Conservation (phyloP, 1,140 invertebrate species). For the Leptinotarsa defecta region DNA sequence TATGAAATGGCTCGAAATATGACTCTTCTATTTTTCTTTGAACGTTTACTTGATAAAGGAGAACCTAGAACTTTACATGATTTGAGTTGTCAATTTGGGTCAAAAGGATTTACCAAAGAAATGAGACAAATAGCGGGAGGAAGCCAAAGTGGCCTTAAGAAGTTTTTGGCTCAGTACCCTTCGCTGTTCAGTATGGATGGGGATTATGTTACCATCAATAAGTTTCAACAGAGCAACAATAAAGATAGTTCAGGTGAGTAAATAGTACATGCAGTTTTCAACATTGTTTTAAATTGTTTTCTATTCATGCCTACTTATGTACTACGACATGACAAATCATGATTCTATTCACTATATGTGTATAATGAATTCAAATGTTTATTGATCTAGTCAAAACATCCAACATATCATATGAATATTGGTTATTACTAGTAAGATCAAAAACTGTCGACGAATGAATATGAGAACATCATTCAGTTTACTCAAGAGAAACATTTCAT, state of each 20-base stretch:
- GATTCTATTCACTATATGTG: no score
- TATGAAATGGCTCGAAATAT: slow-evolving; percentile 92
- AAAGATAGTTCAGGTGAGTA: slow-evolving; percentile 43
- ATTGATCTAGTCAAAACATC: no score
- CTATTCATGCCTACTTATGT: no score
- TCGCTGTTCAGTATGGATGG: slow-evolving; percentile 89
- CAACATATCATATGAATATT: no score
- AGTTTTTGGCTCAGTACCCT: slow-evolving; percentile 89
- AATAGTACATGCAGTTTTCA: no score
- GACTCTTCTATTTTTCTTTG: slow-evolving; percentile 94
- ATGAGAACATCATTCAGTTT: no score
- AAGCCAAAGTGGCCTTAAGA: slow-evolving; percentile 89
- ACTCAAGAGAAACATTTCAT: no score
- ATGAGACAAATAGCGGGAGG: slow-evolving; percentile 94
- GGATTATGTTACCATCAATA: slow-evolving; percentile 88
- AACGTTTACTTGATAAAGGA: slow-evolving; percentile 91
- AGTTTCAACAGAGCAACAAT: slow-evolving; percentile 58
- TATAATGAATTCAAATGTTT: no score
- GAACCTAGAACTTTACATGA: slow-evolving; percentile 93
- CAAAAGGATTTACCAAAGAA: slow-evolving; percentile 94
- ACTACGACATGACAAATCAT: no score
- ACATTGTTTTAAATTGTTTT: no score
- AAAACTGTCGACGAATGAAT: no score
- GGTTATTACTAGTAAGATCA: no score
- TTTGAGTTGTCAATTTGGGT: slow-evolving; percentile 94